Evolutionary conservation across 2,113 vertebrate species (phyloP).

Genomic region (Grallaria varia): DNA sequence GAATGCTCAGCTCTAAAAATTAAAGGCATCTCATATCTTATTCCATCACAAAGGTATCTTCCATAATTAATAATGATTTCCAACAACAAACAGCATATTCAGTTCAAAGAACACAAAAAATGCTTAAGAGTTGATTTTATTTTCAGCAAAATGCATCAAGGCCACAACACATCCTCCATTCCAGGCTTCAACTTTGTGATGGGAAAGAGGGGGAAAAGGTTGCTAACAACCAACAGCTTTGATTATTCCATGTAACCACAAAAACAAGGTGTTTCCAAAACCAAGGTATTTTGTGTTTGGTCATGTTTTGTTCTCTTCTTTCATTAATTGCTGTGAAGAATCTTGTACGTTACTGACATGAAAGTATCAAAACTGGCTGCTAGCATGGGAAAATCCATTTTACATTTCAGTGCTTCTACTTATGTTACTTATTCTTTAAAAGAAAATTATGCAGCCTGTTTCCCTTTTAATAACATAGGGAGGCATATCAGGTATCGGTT

Average conservation of each 20-base stretch:
- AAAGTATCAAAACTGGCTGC: slow-evolving; percentile 37
- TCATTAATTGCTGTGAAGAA: slow-evolving; percentile 16
- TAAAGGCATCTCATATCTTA: neutral
- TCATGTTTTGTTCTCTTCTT: neutral
- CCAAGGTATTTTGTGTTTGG: neutral
- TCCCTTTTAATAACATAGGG: slow-evolving; percentile 1
- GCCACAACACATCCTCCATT: neutral
- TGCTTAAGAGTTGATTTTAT: neutral
- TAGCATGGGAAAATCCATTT: slow-evolving; percentile 53
- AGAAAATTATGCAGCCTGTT: slow-evolving; percentile 49
- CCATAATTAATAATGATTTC: neutral
- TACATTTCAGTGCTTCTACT: slow-evolving; percentile 43
- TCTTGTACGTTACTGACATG: neutral
- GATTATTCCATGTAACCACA: neutral
- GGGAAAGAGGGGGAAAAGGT: neutral
- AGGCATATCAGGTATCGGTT: slow-evolving; percentile 23
- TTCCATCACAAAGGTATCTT: neutral
- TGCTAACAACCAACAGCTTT: neutral
- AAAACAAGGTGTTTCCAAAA: neutral
- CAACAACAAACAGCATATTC: slow-evolving; percentile 21
- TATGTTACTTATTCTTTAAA: slow-evolving; percentile 28
- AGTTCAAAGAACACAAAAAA: neutral
- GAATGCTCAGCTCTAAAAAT: slow-evolving; percentile 10
- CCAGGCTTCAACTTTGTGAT: neutral
- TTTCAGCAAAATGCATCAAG: neutral